Base-by-base conservation (phyloP, 2,888 invertebrate genomes). In the Cephonodes hylas region DNA sequence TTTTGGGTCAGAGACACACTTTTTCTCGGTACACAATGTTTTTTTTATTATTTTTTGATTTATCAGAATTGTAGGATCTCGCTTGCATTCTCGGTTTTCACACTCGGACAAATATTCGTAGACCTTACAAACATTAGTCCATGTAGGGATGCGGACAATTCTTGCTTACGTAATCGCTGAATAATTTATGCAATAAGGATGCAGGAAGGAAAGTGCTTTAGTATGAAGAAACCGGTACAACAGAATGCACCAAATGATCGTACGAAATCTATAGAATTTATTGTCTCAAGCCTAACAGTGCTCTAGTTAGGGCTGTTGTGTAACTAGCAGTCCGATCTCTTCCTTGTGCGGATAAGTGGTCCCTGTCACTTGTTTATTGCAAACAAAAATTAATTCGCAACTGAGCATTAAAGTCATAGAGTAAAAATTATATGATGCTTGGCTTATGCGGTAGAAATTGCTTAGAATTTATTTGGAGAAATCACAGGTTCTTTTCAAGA, bases 231-330 rank as follows among this genome's bases (percentile, higher is more conserved):
- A 53, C 8, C 6, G 5, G 46, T 6, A 38, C 38, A 46, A 46
- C 10, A 10, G 53, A 38, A 58, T 42, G 22, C 13, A 15, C 42
- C 42, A 10, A 38, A 42, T 58, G 42, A 25, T 13, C 23, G 25
- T 42, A 23, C 58, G 15, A 42, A 58, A 58, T 58, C 38, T 38
- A 38, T 38, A n/a, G 38, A 13, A 25, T 56, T 56, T 56, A 31
- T 58, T 59, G 44, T 59, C 58, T 42, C 23, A 48, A 25, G 48
- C 48, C 15, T 25, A n/a, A 22, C 7, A 42, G 22, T 66, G 75
- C 73, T 73, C 73, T 61, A 72, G 66, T 67, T 73, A 53, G 1
- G 38, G 56, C n/a, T 22, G 59, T 73, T 73, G 58, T 67, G 56
- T 56, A 74, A 74, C 58, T 15, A 3, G 7, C n/a, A 53, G 59